Evolutionary conservation across 2,888 invertebrate species (phyloP), one percentile per base, ranked within the genome.

Genomic region (Arge pagana): DNA sequence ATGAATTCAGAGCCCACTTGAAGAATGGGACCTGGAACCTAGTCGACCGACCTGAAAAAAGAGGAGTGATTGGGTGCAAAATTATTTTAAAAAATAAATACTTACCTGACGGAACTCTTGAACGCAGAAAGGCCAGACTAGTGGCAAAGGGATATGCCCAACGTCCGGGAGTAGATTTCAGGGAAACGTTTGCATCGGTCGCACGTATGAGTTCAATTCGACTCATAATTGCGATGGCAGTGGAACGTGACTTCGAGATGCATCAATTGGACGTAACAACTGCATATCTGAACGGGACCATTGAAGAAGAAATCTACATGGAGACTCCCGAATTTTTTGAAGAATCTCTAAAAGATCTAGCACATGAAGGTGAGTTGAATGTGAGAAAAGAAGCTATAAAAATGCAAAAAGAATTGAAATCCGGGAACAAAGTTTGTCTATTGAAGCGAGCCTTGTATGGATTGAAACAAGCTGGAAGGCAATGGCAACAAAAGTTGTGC

Each of bases 251-350:
- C 2, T 16, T 54, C 4, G 31, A 52, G 3, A 57, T 57, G 8
- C 48, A 57, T 43, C 57, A 57, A 31, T 42, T 57, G 50, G 54
- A 57, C 23, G 31, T 57, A 7, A 40, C 43, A 2, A 55, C 48
- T 2, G 54, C 57, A 11, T 57, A 57, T 23, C 36, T 57, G 11
- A 57, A 57, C 39, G 56, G 54, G 7, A 37, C 40, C 1, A n/a
- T 56, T 3, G 36, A 39, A n/a, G 48, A 54, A 15, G 31, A 50
- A 11, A 28, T 55, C 7, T 30, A 24, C 19, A 36, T 36, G 33
- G 15, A 53, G 31, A 7, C n/a, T 15, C 37, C 53, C 10, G 48
- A 40, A 4, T 4, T 8, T 7, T 33, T 53, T 8, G 8, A 23
- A 8, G 21, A 49, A 39, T 26, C 52, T n/a, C 13, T 48, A 13